These are phyloP conservation scores for Steinernema scapterisci DNA, from an alignment of 2,888 invertebrate species.

Conservation along the genomic window DNA sequence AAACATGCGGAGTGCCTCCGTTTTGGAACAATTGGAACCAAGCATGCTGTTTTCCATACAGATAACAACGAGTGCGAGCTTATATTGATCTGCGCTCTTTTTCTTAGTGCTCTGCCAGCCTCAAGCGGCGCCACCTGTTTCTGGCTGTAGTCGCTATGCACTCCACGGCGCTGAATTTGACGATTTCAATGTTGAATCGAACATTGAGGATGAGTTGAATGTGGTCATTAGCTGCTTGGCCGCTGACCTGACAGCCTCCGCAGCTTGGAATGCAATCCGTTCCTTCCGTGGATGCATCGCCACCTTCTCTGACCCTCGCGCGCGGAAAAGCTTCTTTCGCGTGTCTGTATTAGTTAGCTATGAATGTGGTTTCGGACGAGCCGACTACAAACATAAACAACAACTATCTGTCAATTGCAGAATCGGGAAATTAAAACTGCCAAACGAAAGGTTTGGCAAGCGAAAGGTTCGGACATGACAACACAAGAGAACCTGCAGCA, in stretches of 20 bases:
- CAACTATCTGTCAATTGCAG: not conserved
- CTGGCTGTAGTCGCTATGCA: not conserved
- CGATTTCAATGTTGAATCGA: not conserved
- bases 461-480: not conserved
- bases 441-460: not conserved
- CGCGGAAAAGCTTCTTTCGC: not conserved
- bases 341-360: not conserved
- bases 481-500: not conserved
- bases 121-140: constrained; percentile 30
- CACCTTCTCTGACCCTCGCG: not conserved
- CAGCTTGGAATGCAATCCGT: not conserved
- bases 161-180: not conserved
- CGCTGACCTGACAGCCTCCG: too few relatives aligned
- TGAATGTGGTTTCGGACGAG: not conserved
- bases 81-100: constrained; percentile 31
- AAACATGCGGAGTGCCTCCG: too few relatives aligned
- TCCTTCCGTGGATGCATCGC: not conserved
- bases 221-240: too few relatives aligned
- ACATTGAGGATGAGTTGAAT: not conserved
- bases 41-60: constrained; percentile 31
- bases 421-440: not conserved
- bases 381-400: not conserved
- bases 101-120: constrained; percentile 30
- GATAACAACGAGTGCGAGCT: constrained; percentile 31
- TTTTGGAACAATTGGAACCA: constrained; percentile 17